Evolutionary conservation across 1,140 invertebrate genomes (phyloP).

Genomic region (Phenacoccus solenopsis): DNA sequence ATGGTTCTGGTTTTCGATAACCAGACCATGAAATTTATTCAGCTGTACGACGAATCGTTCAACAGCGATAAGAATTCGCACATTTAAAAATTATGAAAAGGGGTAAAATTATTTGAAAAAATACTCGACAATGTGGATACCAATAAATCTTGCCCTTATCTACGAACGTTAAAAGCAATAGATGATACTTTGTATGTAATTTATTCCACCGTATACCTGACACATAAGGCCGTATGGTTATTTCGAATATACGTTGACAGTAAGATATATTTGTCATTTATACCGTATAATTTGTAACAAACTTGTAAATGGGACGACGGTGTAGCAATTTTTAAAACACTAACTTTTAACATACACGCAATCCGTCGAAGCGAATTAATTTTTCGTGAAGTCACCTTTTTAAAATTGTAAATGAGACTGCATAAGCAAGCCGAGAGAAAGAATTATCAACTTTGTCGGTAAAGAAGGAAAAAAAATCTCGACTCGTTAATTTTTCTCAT

Average conservation of each 20-base stretch:
- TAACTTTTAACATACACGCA: no score
- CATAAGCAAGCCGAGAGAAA: no score
- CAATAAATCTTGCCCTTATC: neutral
- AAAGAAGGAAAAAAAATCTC: no score
- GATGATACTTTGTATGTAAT: neutral
- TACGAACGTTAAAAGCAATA: neutral
- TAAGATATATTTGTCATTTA: neutral
- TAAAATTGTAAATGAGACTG: neutral
- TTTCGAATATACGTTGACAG: neutral
- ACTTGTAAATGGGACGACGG: neutral
- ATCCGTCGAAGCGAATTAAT: no score
- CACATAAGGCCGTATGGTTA: neutral
- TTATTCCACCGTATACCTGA: neutral
- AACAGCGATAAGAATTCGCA: neutral
- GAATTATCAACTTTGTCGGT: no score
- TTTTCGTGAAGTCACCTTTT: no score
- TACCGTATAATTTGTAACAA: neutral
- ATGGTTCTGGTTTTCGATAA: no score
- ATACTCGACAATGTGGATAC: neutral
- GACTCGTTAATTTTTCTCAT: no score
- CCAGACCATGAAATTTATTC: conserved; percentile 3
- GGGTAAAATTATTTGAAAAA: neutral
- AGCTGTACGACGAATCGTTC: neutral
- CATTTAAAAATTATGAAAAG: neutral
- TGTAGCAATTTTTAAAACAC: neutral